Evolutionary conservation across 2,888 invertebrate genomes (phyloP), one percentile per base, ranked within the genome.

Genomic region (Mythimna impura): DNA sequence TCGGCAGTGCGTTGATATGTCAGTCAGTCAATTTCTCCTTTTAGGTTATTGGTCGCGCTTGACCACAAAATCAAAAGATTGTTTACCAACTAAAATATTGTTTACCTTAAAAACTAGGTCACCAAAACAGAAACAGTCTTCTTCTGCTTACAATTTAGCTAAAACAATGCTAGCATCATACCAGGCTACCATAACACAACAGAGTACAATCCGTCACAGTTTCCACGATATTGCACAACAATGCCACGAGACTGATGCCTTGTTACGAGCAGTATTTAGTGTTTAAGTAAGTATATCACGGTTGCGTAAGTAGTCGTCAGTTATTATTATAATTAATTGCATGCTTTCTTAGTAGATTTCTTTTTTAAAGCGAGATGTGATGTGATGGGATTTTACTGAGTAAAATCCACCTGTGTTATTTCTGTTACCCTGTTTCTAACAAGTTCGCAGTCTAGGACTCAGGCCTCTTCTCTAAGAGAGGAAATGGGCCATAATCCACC

Each of bases 151-250:
- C 50, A 64, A 20, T 30, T 7, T 8, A 14, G 20, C 55, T 47
- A 1, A 63, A 47, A 81, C 79, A 78, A 80, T 78, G 67, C 54
- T 34, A 55, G 61, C 65, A 52, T 61, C 60, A 72, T 52, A 65
- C 55, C 30, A 62, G 52, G 61, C 8, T 17, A 40, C 1, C 61
- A 61, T 61, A 43, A 52, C 30, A 52, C 20, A 43, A 67, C 60
- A 71, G 69, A 75, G 77, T 75, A 67, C 67, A 82, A 66, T 78
- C 79, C 79, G 83, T 63, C 87, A 90, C 84, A 89, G 89, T 91
- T 92, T 87, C 92, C 92, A 92, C 91, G 91, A 47, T 61, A 66
- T 91, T 90, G 80, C 90, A 76, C 86, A 89, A 92, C 85, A 57
- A 73, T 76, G 73, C 81, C 86, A 86, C 34, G 66, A 83, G 76